A percentile compares a stretch with the other conserved stretches of the same genome.
These are phyloP conservation scores for Diorhabda elongata DNA, from an alignment of 1,140 invertebrate genomes.

Conservation along the genomic window DNA sequence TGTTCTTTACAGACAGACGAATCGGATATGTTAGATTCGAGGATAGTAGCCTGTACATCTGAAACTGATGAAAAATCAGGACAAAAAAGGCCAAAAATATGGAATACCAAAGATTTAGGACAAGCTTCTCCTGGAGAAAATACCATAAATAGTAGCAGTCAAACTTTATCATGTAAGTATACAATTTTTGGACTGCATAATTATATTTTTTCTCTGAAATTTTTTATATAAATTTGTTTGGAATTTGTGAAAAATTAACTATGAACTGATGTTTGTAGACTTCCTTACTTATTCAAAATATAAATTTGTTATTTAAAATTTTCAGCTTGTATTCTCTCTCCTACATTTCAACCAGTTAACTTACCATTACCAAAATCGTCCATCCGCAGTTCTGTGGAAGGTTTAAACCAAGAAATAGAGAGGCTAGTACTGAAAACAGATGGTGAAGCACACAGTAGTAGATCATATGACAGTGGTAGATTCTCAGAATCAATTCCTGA, in stretches of 20 bases:
- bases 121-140: constrained; percentile 30
- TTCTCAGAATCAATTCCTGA: constrained; percentile 60
- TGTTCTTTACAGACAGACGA: constrained; percentile 38
- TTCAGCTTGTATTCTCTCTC: constrained; percentile 36
- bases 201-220: not conserved
- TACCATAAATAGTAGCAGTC: constrained; percentile 36
- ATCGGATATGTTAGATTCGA: constrained; percentile 32
- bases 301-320: constrained; percentile 8
- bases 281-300: not conserved
- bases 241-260: not conserved
- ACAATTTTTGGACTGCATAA: not conserved
- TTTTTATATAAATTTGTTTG: constrained; percentile 1
- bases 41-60: constrained; percentile 35
- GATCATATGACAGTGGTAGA: constrained; percentile 29
- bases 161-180: constrained; percentile 40
- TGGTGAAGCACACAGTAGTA: constrained; percentile 28
- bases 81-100: constrained; percentile 32
- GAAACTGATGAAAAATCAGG: constrained; percentile 35
- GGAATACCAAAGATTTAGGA: constrained; percentile 30
- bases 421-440: constrained; percentile 44
- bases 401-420: constrained; percentile 80
- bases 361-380: constrained; percentile 50
- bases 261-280: not conserved
- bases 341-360: constrained; percentile 53
- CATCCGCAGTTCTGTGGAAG: constrained; percentile 78